Evolutionary conservation across 2,888 invertebrate species (phyloP).

Genomic region (Acrobasis repandana): DNA sequence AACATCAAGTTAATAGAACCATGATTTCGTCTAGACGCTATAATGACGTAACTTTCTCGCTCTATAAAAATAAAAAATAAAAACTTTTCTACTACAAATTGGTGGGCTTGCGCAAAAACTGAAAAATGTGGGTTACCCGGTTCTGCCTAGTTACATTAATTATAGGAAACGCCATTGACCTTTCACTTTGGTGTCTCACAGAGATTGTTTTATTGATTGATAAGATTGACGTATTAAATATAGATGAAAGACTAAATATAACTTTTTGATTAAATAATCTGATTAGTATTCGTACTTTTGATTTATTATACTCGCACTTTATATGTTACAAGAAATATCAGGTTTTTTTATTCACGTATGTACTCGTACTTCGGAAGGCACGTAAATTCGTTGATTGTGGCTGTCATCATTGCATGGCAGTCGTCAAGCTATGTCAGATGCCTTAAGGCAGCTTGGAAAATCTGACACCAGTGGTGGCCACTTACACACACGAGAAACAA

Average conservation of each 20-base stretch:
- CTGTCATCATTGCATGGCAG: no score
- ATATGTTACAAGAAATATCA: no score
- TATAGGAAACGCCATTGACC: background rate
- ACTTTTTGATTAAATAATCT: background rate
- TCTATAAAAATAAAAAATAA: constrained; percentile 1
- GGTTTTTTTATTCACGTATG: no score
- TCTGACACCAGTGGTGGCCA: no score
- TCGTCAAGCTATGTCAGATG: no score
- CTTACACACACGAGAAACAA: no score
- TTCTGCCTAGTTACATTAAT: constrained; percentile 5
- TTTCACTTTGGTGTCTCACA: background rate
- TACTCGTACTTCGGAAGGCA: no score
- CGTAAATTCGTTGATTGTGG: no score
- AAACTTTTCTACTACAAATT: background rate
- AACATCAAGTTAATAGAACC: background rate
- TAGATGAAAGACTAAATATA: no score
- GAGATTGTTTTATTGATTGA: background rate
- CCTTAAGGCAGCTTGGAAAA: no score
- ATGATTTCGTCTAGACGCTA: constrained; percentile 13
- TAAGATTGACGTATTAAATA: background rate
- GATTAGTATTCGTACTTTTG: background rate
- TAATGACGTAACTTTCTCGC: background rate
- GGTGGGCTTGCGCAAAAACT: constrained; percentile 5
- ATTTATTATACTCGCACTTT: no score
- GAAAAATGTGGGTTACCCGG: constrained; percentile 10